A percentile compares a stretch with the other conserved stretches of the same genome.
Evolutionary conservation across 2,888 invertebrate genomes (phyloP).

Genomic region (Serrognathus titanus): DNA sequence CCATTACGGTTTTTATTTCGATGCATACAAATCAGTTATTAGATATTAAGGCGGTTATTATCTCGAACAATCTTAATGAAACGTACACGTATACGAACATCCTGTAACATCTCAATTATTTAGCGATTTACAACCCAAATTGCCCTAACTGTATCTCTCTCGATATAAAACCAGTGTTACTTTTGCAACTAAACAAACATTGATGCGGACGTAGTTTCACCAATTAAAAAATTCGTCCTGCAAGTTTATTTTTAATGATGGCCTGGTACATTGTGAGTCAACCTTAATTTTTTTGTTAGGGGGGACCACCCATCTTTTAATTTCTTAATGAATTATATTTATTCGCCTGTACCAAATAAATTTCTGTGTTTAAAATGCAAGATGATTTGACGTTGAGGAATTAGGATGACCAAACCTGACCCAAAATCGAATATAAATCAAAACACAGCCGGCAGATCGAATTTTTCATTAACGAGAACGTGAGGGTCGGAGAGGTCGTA

Average conservation of each 20-base stretch:
- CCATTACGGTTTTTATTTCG: background rate
- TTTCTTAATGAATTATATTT: too few relatives aligned
- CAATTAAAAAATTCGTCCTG: background rate
- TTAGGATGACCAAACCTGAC: too few relatives aligned
- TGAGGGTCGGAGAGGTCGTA: constrained; percentile 14
- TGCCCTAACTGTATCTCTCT: constrained; percentile 9
- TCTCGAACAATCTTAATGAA: background rate
- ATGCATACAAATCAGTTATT: constrained; percentile 1
- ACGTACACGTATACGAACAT: constrained; percentile 3
- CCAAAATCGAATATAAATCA: too few relatives aligned
- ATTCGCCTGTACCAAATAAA: too few relatives aligned
- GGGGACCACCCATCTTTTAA: too few relatives aligned
- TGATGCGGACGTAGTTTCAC: background rate
- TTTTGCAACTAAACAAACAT: background rate
- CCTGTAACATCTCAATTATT: constrained; percentile 17
- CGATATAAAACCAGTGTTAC: background rate
- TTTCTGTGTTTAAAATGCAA: too few relatives aligned
- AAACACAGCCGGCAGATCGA: too few relatives aligned
- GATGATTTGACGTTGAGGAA: too few relatives aligned
- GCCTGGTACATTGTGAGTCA: too few relatives aligned
- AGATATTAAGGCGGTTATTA: background rate
- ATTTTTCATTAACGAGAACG: too few relatives aligned
- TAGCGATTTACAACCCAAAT: constrained; percentile 14
- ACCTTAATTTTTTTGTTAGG: background rate
- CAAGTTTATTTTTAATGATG: background rate